These are phyloP conservation scores for Ceratothoa steindachneri DNA, from an alignment of 2,888 invertebrate genomes.

Conservation along the genomic window DNA sequence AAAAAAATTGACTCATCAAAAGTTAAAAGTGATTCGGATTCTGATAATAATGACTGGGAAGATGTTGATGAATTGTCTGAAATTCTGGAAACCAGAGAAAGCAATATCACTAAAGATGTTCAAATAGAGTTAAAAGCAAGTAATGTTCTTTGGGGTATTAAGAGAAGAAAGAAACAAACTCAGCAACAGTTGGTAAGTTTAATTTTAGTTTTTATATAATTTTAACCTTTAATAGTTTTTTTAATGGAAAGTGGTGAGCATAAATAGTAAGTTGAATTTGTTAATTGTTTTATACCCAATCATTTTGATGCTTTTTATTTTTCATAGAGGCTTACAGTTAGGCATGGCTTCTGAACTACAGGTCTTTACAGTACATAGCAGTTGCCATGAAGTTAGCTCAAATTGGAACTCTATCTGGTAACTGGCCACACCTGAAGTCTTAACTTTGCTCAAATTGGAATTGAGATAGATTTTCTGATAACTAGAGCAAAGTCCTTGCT, in stretches of 20 bases:
- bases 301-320: too few relatives aligned
- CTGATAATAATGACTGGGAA: conserved; percentile 44
- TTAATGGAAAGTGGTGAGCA: not conserved
- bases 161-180: conserved; percentile 25
- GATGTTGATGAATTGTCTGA: conserved; percentile 33
- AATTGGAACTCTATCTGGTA: too few relatives aligned
- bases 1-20: not conserved
- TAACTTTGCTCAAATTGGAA: too few relatives aligned
- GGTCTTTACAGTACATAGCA: too few relatives aligned
- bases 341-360: too few relatives aligned
- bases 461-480: too few relatives aligned
- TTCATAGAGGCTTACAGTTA: too few relatives aligned
- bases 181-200: conserved; percentile 36
- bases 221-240: not conserved
- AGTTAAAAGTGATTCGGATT: conserved; percentile 2
- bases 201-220: not conserved
- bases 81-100: conserved; percentile 6
- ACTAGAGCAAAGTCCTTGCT: too few relatives aligned
- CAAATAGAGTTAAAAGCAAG: conserved; percentile 37
- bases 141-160: conserved; percentile 29
- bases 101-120: conserved; percentile 12
- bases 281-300: not conserved
- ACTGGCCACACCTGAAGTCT: too few relatives aligned
- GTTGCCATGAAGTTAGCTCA: too few relatives aligned
- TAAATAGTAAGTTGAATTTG: not conserved